These are phyloP conservation scores for Macrostomum lignano DNA, from an alignment of 1,140 invertebrate genomes.

Conservation along the genomic window DNA sequence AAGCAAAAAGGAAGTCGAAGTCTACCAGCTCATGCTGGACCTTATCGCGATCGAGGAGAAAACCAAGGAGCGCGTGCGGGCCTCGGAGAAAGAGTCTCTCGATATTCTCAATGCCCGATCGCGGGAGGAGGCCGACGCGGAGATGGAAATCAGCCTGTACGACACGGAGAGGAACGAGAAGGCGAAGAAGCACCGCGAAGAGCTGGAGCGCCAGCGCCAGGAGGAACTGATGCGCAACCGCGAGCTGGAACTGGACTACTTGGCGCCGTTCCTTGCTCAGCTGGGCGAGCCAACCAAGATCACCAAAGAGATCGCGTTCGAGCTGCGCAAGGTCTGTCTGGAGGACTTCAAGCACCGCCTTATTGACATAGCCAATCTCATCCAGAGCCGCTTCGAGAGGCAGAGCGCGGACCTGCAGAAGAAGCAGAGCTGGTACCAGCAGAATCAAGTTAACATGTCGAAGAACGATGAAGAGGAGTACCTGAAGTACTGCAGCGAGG, in stretches of 20 bases:
- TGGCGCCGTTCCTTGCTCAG: slow-evolving; percentile 26
- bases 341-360: slow-evolving; percentile 24
- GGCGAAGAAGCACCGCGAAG: slow-evolving; percentile 22
- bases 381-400: slow-evolving; percentile 28
- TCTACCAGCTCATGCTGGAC: slow-evolving; percentile 20
- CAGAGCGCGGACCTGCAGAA: slow-evolving; percentile 25
- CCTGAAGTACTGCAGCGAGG: slow-evolving; percentile 25
- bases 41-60: slow-evolving; percentile 18
- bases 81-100: slow-evolving; percentile 19
- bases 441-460: slow-evolving; percentile 25
- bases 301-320: slow-evolving; percentile 14
- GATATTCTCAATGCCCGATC: slow-evolving; percentile 18
- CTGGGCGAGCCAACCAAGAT: slow-evolving; percentile 19
- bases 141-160: slow-evolving; percentile 23
- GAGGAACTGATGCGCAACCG: slow-evolving; percentile 23
- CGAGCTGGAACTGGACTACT: slow-evolving; percentile 26
- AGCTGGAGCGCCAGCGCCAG: slow-evolving; percentile 18
- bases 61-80: slow-evolving; percentile 14
- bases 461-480: slow-evolving; percentile 28
- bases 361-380: slow-evolving; percentile 28
- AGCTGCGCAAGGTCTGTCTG: slow-evolving; percentile 23
- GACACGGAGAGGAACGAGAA: slow-evolving; percentile 28
- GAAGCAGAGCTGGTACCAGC: slow-evolving; percentile 28
- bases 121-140: slow-evolving; percentile 16
- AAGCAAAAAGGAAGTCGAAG: slow-evolving; percentile 19